Base-by-base conservation (phyloP, 92 coral and sea anemone species). In the Zoanthus sociatus region DNA sequence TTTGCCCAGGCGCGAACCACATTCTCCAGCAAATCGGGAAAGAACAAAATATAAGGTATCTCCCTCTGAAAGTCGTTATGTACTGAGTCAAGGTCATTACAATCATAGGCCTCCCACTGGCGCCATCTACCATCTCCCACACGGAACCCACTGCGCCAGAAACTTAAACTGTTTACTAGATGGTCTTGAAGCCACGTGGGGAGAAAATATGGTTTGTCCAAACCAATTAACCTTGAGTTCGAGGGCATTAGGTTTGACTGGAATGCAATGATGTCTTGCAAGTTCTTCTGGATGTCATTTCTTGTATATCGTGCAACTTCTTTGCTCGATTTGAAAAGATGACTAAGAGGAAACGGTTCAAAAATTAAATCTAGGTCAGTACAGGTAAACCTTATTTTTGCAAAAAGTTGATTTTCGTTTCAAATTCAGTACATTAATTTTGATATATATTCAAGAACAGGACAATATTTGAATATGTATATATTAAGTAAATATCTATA, bases 1-100 rank as follows among this genome's bases (percentile, higher is more conserved):
- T 61, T 79, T 15, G 98, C 98, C 98, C 98, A 95, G 30, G 94
- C 91, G 50, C 98, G 94, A 42, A 93, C 96, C 47, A 95, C 98
- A 56, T 33, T 91, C 37, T 95, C 94, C 44, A 95, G 78, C 66
- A 95, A 84, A 31, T 90, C 95, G 46, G 98, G 98, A 72, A 91
- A 95, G 91, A 93, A 95, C 16, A 95, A 14, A 2, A 93, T 78
- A 71, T 95, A 95, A 7, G 98, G 98, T 3, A 95, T 84, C 67
- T 93, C 98, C 55, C 98, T 90, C 79, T 95, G 98, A 75, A 95
- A 95, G 78, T 95, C 98, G 83, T 95, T 95, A 79, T 95, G 98
- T 33, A 95, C 96, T 53, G 98, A 95, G 78, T 95, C 96, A 14
- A 95, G 86, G 72, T 95, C 98, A 91, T 95, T 95, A 58, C 98